phyloP scores from a whole-genome alignment of 2,113 vertebrate species.

The Psephotus haematonotus region DNA sequence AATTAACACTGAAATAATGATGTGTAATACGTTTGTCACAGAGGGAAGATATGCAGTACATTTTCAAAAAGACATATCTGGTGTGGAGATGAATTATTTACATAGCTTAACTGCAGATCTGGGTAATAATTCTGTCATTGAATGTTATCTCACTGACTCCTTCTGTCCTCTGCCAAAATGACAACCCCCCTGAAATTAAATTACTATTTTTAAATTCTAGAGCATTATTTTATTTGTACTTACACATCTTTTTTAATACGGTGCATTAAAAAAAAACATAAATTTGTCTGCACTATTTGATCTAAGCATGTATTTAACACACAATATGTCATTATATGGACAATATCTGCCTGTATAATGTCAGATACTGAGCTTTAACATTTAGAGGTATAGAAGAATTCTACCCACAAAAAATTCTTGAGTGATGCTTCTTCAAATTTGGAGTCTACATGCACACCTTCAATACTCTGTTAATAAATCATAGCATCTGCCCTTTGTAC shows the following conservation, averaged over 20 bases:
- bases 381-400: not conserved
- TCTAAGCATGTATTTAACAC: not conserved
- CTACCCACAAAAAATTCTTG: not conserved
- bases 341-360: not conserved
- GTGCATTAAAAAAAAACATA: not conserved
- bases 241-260: not conserved
- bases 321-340: not conserved
- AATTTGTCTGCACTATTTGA: not conserved
- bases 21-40: not conserved
- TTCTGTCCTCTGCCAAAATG: not conserved
- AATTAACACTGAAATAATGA: slow-evolving; percentile 25
- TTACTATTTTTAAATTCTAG: not conserved
- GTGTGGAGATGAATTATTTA: not conserved
- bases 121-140: not conserved
- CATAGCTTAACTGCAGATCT: not conserved
- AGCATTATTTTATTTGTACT: not conserved
- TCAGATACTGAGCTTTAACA: not conserved
- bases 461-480: not conserved
- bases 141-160: not conserved
- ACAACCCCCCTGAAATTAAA: not conserved
- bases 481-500: not conserved
- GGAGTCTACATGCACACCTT: not conserved
- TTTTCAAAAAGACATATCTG: not conserved
- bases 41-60: not conserved
- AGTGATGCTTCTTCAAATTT: not conserved